Conservation (phyloP, 2,113 vertebrate species). For the Tor tambroides region DNA sequence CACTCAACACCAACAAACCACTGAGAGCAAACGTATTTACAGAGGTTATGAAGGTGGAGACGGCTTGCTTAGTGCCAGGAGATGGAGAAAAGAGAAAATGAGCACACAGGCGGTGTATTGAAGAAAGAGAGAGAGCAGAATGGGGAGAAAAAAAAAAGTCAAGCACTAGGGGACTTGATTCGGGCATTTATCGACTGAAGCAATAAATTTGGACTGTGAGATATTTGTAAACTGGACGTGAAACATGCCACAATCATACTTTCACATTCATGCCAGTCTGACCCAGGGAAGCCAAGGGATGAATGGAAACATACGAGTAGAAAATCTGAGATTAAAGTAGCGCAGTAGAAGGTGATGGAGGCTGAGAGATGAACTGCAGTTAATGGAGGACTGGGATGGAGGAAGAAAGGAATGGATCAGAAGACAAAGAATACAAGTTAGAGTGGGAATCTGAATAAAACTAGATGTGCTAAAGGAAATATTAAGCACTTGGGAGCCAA, state of each 20-base stretch:
- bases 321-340: constrained; percentile 3
- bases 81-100: neutral
- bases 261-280: constrained; percentile 42
- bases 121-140: neutral
- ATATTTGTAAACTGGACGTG: constrained; percentile 50
- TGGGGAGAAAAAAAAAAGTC: constrained; percentile 36
- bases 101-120: neutral
- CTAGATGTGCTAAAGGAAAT: neutral
- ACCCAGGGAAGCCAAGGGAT: neutral
- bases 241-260: constrained; percentile 49
- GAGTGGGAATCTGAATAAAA: neutral
- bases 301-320: neutral
- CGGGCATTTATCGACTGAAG: constrained; percentile 55
- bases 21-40: constrained; percentile 20
- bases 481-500: neutral
- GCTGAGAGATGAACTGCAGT: constrained; percentile 6
- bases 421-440: constrained; percentile 39
- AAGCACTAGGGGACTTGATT: constrained; percentile 1
- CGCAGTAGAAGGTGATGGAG: neutral
- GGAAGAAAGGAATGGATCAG: constrained; percentile 34
- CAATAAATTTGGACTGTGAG: constrained; percentile 55
- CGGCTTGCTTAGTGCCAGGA: neutral
- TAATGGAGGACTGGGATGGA: neutral
- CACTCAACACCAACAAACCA: constrained; percentile 4
- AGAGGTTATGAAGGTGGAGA: constrained; percentile 18